Evolutionary conservation across 2,797 vertebrate species (phyloP).

Genomic region (Alectoris magna): DNA sequence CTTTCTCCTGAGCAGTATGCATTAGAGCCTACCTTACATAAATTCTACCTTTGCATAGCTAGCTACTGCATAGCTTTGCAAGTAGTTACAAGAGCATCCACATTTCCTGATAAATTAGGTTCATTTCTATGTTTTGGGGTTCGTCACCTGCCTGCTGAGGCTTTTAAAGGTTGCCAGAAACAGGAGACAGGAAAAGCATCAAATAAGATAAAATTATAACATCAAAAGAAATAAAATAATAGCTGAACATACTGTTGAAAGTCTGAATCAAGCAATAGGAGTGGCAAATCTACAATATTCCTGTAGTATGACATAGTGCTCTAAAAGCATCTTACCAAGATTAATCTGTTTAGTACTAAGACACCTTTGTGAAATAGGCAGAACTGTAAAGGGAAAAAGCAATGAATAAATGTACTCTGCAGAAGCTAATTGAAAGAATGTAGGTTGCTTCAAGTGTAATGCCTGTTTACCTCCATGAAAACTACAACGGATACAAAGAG

Average conservation of each 20-base stretch:
- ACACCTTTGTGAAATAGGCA: background rate
- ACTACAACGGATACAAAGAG: background rate
- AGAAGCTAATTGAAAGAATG: background rate
- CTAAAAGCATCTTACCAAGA: background rate
- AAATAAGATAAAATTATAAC: background rate
- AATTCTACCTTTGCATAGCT: background rate
- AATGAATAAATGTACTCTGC: background rate
- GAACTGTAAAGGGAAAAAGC: background rate
- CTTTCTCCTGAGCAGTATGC: background rate
- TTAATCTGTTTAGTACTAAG: conserved; percentile 4
- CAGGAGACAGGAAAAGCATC: background rate
- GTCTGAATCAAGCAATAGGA: background rate
- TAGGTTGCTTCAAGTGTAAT: background rate
- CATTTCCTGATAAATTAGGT: background rate
- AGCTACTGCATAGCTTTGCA: background rate
- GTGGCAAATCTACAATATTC: background rate
- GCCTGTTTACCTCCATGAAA: background rate
- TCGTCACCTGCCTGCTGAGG: background rate
- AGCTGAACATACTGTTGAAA: background rate
- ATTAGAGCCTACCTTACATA: background rate
- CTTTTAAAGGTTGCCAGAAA: background rate
- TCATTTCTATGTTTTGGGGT: background rate
- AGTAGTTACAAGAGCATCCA: background rate
- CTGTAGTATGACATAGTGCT: background rate
- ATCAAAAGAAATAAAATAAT: background rate